Base-by-base conservation (phyloP, 92 coral and sea anemone species). In the Paramuricea clavata region DNA sequence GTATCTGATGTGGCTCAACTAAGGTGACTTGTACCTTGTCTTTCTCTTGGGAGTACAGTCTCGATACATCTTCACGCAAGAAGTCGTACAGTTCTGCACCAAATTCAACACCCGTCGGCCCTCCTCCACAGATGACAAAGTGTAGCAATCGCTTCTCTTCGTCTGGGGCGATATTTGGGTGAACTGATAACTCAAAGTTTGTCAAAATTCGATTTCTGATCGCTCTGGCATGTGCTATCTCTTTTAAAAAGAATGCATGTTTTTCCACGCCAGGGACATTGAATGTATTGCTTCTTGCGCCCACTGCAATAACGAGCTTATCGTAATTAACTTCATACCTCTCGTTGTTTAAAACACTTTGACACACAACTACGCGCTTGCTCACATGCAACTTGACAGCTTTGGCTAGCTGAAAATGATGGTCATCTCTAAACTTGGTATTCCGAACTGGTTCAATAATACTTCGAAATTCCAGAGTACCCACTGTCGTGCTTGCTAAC, bases 31-130 rank as follows among this genome's bases (percentile, higher is more conserved):
- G 89, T 23, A 96, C 99, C 43, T 94, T 90, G 31, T 86, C 83
- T 65, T 87, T 86, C 83, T 96, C 99, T 57, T 96, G 99, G 11
- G 93, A 52, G 71, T 96, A 96, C 22, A 96, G 81, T 36, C 99
- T 89, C 30, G 94, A 84, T 6, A 96, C 99, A 81, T 96, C 98
- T 78, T 96, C 95, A 74, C 91, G 93, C 80, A 96, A 90, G 79
- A 96, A 96, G 83, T 96, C 99, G 65, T 96, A 96, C 62, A 96
- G 78, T 87, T 96, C 99, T 6, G 99, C 99, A 27, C 99, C 99
- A 93, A 96, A 96, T 67, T 96, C 99, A 8, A 96, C 99, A 13
- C 99, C 99, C 0, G 99, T 96, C 3, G 99, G 99, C 1, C 99
- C 99, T 32, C 99, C 99, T 0, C 99, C 99, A 12, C 95, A 97